Base-by-base conservation (phyloP, 2,888 invertebrate species). In the Lycocerus yunnanus region DNA sequence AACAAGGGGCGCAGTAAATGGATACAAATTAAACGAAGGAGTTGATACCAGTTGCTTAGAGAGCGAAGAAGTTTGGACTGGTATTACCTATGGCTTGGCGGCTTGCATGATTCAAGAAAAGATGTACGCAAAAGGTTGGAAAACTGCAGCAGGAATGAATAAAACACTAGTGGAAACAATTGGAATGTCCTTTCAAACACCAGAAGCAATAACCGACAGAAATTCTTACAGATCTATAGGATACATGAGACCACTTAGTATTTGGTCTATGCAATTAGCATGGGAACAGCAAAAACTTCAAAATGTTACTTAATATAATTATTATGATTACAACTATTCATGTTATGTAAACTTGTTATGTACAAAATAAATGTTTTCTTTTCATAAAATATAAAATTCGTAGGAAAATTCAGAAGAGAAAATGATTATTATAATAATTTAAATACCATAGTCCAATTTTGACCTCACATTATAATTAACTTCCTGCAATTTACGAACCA, bases 41-140 rank as follows among this genome's bases (percentile, higher is more conserved):
- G 87, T 93, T 13, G 96, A 96, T 84, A 87, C 86, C 15, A 88
- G 90, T 66, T 92, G 93, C 20, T 85, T 96, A 78, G 97, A 98
- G 89, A 95, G 97, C 80, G 94, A 95, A 87, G 98, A 98, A 88
- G 93, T 95, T 82, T 98, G 98, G 98, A 93, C 93, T 0, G 98
- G 98, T 0, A 95, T 97, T 24, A 94, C 95, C 0, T 98, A 96
- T 83, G 94, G 93, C 0, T 86, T 97, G 10, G 94, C 95, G 1
- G 92, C 96, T 2, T 90, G 93, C 14, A 93, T 97, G 93, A 92
- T 97, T 71, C 92, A 93, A 81, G 94, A 96, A 89, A 94, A 95
- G 8, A 93, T 97, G 93, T 88, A 92, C 76, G 92, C 94, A 76
- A 94, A 97, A 87, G 97, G 93, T 0, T 97, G 97, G 84, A 91